Evolutionary conservation across 2,797 vertebrate species (phyloP).

Genomic region (Rhynchotus rufescens): DNA sequence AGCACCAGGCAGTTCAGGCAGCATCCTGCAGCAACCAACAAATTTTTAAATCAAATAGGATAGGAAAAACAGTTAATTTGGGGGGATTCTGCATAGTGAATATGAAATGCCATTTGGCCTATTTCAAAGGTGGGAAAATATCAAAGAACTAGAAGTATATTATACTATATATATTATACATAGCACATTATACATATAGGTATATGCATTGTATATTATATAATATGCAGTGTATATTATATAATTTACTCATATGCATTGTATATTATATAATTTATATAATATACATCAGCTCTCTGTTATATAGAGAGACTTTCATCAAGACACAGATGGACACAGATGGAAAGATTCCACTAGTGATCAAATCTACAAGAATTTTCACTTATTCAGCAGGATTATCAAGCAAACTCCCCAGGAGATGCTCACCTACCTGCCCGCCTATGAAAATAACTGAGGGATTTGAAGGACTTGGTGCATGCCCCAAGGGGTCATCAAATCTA

Average conservation of each 20-base stretch:
- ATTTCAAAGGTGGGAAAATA: background rate
- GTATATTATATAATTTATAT: too few relatives aligned
- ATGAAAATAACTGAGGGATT: too few relatives aligned
- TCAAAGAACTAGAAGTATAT: background rate
- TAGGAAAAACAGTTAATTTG: background rate
- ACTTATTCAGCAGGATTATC: background rate
- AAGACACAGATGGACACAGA: fast-evolving
- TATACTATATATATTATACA: background rate
- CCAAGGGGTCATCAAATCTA: background rate
- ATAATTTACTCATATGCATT: too few relatives aligned
- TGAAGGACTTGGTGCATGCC: background rate
- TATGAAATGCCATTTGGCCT: background rate
- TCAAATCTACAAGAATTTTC: background rate
- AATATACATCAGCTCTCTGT: too few relatives aligned
- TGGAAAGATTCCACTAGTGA: background rate
- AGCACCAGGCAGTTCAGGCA: background rate
- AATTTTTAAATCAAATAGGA: background rate
- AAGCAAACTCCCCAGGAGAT: background rate
- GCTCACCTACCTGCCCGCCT: background rate
- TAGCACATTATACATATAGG: too few relatives aligned
- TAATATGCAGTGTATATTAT: too few relatives aligned
- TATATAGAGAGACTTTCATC: background rate
- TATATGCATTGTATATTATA: too few relatives aligned
- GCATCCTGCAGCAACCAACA: background rate
- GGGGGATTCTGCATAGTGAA: background rate